Evolutionary conservation across 2,888 invertebrate species (phyloP).

Genomic region (Coremacera marginata): DNA sequence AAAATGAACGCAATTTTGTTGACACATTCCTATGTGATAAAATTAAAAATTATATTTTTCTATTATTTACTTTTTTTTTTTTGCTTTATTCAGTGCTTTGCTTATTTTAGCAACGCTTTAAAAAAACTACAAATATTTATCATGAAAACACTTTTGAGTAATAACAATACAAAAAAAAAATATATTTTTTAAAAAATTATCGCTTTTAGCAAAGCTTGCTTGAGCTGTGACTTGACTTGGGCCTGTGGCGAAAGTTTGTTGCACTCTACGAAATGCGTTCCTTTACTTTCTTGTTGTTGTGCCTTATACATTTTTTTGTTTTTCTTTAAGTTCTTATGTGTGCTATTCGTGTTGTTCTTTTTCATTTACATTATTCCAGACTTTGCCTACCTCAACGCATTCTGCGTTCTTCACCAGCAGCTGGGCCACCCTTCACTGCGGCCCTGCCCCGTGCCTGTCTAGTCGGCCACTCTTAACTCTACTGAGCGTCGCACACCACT

Average conservation of each 20-base stretch:
- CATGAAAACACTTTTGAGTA: neutral
- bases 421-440: neutral
- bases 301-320: neutral
- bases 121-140: slow-evolving; percentile 15
- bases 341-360: slow-evolving; percentile 10
- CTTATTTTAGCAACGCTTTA: slow-evolving; percentile 14
- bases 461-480: neutral
- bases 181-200: slow-evolving; percentile 29
- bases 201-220: slow-evolving; percentile 4
- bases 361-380: slow-evolving; percentile 24
- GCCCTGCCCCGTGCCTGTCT: neutral
- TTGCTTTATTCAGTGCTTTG: slow-evolving; percentile 2
- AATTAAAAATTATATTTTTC: slow-evolving; percentile 14
- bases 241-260: slow-evolving; percentile 39
- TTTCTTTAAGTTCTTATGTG: neutral
- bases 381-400: slow-evolving; percentile 41
- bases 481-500: neutral
- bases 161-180: neutral
- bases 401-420: slow-evolving; percentile 1
- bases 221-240: neutral
- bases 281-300: neutral
- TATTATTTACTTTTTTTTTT: slow-evolving; percentile 9
- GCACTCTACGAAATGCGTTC: slow-evolving; percentile 34
- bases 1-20: slow-evolving; percentile 26
- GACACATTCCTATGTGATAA: slow-evolving; percentile 32